Percentiles rank a stretch among this genome's conserved stretches.
phyloP scores from a whole-genome alignment of 2,888 invertebrate genomes.

The Lithophane socia region DNA sequence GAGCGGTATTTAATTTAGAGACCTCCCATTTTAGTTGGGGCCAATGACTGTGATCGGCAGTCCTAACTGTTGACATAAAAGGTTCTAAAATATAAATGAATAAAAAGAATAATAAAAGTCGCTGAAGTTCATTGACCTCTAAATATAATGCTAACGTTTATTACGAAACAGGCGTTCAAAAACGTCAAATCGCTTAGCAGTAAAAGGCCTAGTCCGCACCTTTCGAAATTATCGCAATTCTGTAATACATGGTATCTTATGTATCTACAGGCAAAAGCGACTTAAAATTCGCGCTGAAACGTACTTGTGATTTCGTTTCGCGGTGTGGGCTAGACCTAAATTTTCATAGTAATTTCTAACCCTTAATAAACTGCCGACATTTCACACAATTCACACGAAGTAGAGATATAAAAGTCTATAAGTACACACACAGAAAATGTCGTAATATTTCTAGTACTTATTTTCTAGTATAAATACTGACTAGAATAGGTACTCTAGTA shows the following conservation, averaged over 20 bases:
- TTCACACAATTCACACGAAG: not conserved
- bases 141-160: conserved; percentile 55
- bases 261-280: no score
- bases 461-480: not conserved
- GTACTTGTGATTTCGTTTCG: no score
- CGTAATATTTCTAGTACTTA: not conserved
- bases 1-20: not conserved
- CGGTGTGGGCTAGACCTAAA: not conserved
- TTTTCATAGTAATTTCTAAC: conserved; percentile 12
- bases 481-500: not conserved
- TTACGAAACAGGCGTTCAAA: conserved; percentile 34
- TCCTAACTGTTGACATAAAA: conserved; percentile 27
- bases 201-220: not conserved
- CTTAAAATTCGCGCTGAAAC: no score
- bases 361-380: not conserved
- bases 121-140: conserved; percentile 56
- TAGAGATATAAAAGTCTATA: not conserved
- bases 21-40: conserved; percentile 22
- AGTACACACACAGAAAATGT: not conserved
- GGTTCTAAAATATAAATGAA: conserved; percentile 27
- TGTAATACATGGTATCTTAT: no score
- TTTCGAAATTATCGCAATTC: no score
- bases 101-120: conserved; percentile 33
- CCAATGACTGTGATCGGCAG: conserved; percentile 29
- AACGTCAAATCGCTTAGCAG: conserved; percentile 20